phyloP scores from a whole-genome alignment of 2,797 vertebrate species.

The Microhierax caerulescens region DNA sequence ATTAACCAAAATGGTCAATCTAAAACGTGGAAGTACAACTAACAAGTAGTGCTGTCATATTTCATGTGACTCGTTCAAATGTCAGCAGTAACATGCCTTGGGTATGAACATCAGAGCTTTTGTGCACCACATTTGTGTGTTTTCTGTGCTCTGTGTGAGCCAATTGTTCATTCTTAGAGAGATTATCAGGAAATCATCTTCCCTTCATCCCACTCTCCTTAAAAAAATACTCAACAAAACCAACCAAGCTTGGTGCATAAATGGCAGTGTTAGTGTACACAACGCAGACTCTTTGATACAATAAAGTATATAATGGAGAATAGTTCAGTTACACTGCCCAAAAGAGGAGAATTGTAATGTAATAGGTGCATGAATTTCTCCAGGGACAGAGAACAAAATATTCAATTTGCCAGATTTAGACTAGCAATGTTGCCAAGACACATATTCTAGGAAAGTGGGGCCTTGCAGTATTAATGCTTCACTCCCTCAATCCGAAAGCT shows the following conservation, averaged over 20 bases:
- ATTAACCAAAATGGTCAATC: not conserved
- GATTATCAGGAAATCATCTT: not conserved
- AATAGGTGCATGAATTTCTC: not conserved
- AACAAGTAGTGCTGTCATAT: rapidly evolving
- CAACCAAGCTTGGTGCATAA: not conserved
- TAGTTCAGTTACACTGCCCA: not conserved
- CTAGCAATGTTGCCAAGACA: not conserved
- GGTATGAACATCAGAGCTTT: not conserved
- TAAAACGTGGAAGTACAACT: not conserved
- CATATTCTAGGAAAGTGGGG: not conserved
- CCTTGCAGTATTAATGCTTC: not conserved
- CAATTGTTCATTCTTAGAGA: not conserved
- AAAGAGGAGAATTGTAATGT: conserved; percentile 14
- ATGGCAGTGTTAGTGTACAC: not conserved
- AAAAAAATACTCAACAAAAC: not conserved
- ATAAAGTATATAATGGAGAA: not conserved
- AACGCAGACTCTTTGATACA: not conserved
- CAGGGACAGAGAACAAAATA: conserved; percentile 10
- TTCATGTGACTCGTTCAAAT: not conserved
- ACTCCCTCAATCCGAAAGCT: not conserved
- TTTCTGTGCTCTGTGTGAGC: not conserved
- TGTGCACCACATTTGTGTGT: not conserved
- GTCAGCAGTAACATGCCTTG: not conserved
- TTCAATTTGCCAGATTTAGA: not conserved
- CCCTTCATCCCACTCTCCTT: not conserved